Evolutionary conservation across 2,797 vertebrate genomes (phyloP).

Genomic region (Hoplostethus mediterraneus): DNA sequence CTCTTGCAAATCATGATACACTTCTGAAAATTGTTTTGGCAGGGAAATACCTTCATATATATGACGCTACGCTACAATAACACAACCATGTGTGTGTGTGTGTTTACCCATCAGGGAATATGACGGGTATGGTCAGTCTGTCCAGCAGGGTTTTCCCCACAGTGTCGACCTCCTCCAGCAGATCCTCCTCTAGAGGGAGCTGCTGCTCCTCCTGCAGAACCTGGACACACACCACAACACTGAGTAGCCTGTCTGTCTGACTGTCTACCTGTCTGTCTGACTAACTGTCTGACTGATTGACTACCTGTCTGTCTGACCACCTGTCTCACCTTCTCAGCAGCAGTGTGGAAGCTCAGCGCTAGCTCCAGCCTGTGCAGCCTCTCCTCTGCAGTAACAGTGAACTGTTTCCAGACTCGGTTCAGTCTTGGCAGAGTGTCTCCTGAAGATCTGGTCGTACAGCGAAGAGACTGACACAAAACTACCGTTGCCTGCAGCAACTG

Average conservation of each 20-base stretch:
- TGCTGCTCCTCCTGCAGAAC: constrained; percentile 64
- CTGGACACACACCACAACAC: constrained; percentile 36
- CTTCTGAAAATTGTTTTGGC: too few species aligned
- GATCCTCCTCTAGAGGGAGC: constrained; percentile 78
- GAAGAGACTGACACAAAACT: constrained; percentile 95
- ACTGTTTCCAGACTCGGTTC: constrained; percentile 98
- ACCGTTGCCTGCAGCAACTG: constrained; percentile 98
- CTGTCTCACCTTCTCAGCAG: constrained; percentile 89
- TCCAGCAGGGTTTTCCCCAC: constrained; percentile 95
- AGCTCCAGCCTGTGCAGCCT: constrained; percentile 93
- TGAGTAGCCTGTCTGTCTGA: neutral
- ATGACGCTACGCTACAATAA: neutral
- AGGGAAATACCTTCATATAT: neutral
- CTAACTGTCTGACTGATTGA: neutral
- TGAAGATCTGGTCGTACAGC: constrained; percentile 95
- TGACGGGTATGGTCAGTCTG: constrained; percentile 92
- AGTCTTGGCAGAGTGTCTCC: constrained; percentile 96
- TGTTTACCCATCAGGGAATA: constrained; percentile 96
- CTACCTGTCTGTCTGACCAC: neutral
- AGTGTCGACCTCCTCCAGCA: constrained; percentile 92
- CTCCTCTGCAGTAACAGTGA: constrained; percentile 93
- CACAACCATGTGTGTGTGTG: neutral
- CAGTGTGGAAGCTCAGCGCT: constrained; percentile 90
- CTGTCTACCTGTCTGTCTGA: neutral
- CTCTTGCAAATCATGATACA: too few species aligned